Percentiles rank a stretch among this genome's conserved stretches.
Conservation (phyloP, 2,888 invertebrate species). For the Altica lythri region DNA sequence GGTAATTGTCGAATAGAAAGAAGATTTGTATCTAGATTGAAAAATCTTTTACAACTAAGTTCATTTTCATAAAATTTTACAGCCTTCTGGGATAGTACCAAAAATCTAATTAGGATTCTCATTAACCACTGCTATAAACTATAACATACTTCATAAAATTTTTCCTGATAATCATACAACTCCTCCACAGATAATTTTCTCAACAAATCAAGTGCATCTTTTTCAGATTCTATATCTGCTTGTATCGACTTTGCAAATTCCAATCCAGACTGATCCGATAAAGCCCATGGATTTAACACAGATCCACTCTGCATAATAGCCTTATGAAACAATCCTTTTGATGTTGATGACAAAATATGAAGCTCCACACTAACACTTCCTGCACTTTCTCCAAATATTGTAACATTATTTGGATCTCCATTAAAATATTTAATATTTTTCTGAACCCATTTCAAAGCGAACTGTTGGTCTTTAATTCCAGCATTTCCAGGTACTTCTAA, state of each 20-base stretch:
- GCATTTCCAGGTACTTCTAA: constrained; percentile 57
- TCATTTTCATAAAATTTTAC: background rate
- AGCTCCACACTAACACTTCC: constrained; percentile 58
- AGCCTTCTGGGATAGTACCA: background rate
- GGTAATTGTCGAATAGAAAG: too few relatives aligned
- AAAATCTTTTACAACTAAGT: too few relatives aligned
- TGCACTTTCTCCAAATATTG: constrained; percentile 59
- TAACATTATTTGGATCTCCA: constrained; percentile 56
- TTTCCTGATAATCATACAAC: constrained; percentile 17
- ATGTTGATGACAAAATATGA: constrained; percentile 57
- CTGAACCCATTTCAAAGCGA: constrained; percentile 59
- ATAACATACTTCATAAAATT: constrained; percentile 10
- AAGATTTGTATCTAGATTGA: too few relatives aligned
- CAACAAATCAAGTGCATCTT: constrained; percentile 28
- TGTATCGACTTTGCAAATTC: constrained; percentile 17
- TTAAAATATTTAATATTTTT: constrained; percentile 56
- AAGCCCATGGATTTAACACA: constrained; percentile 32
- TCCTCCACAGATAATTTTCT: constrained; percentile 23
- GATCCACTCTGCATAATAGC: constrained; percentile 38
- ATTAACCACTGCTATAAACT: background rate
- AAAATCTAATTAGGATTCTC: background rate
- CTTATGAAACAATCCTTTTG: constrained; percentile 46
- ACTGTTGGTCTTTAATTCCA: constrained; percentile 58
- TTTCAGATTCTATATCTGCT: constrained; percentile 1
- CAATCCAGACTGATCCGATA: background rate